These are phyloP conservation scores for Notarius quadriscutis DNA, from an alignment of 2,113 vertebrate genomes.

Conservation along the genomic window DNA sequence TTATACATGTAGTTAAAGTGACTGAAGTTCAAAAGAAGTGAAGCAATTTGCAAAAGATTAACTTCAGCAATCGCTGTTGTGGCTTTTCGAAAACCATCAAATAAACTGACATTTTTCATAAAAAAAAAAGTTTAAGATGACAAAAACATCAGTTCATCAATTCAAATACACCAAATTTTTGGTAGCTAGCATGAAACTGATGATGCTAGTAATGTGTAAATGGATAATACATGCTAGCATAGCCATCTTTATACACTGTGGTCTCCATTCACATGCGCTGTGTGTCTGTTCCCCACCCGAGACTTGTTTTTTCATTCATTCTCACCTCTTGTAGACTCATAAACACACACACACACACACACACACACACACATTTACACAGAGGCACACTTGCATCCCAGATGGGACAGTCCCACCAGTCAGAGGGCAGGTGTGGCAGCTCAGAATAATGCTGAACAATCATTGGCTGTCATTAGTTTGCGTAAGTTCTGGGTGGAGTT, in stretches of 20 bases:
- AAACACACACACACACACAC: conserved; percentile 75
- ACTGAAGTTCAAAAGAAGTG: background rate
- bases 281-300: conserved; percentile 3
- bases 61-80: background rate
- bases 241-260: background rate
- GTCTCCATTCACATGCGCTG: background rate
- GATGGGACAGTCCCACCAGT: conserved; percentile 85
- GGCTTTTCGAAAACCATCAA: background rate
- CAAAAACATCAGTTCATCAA: background rate
- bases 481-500: conserved; percentile 74
- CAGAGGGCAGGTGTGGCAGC: conserved; percentile 82
- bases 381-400: conserved; percentile 80
- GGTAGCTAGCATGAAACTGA: background rate
- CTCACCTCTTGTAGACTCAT: conserved; percentile 68
- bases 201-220: background rate
- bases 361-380: conserved; percentile 72
- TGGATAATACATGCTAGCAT: background rate
- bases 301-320: conserved; percentile 39
- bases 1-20: background rate
- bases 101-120: background rate
- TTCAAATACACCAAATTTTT: too few relatives aligned
- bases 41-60: background rate
- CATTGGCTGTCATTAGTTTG: conserved; percentile 88
- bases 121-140: background rate
- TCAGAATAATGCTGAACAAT: conserved; percentile 80